Base-by-base conservation (phyloP, 2,888 invertebrate genomes). In the Formica aserva region DNA sequence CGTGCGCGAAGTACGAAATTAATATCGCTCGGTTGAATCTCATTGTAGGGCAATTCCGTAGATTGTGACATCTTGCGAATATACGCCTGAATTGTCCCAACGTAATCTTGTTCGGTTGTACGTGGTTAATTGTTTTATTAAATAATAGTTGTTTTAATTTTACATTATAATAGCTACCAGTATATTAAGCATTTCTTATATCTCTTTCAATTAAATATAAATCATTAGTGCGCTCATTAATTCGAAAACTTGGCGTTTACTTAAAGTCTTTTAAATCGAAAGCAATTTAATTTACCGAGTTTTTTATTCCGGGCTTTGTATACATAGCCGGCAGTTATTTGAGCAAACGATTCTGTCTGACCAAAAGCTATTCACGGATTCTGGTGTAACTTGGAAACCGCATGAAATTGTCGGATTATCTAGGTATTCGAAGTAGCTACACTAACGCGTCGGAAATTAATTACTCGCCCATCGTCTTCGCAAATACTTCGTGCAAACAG, bases 371-470 rank as follows among this genome's bases (percentile, higher is more conserved):
- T 65, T 38, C 65, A 26, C 6, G 18, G 32, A 66, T 29, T 41
- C 32, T 52, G 18, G 1, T 80, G 38, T 57, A 62, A 83, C 63
- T 75, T 41, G 55, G n/a, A 45, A 60, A 63, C 38, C 29, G 35
- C 69, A 87, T 83, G 72, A 80, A 74, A 76, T 66, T 77, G 85
- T 80, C 86, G 76, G 88, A 88, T 88, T 88, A 88, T 71, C 60
- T 18, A 15, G 60, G 32, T 72, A 78, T 38, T 32, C 82, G 41
- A 63, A 82, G 32, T n/a, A 29, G 38, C 41, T 41, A 41, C 63
- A 48, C 55, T 83, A 65, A 72, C 62, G 15, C 60, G n/a, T 52
- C 29, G 71, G 69, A 88, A 88, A 88, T 88, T 88, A 88, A 88
- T 88, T 88, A 88, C 81, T 62, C 41, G 74, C 11, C 22, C 60